These are phyloP conservation scores for Heliconius ismenius DNA, from an alignment of 2,888 invertebrate species.

Conservation along the genomic window DNA sequence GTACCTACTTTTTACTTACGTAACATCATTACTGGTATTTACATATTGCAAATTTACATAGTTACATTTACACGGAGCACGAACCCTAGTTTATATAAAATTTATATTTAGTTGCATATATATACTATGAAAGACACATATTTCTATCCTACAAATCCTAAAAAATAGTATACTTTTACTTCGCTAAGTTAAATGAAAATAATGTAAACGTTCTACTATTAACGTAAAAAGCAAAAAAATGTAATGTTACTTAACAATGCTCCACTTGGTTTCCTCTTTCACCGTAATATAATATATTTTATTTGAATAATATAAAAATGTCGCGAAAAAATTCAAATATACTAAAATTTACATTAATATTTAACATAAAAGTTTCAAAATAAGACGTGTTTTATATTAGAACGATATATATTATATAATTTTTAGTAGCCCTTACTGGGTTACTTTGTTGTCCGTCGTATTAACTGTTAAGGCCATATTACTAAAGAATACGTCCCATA, in stretches of 20 bases:
- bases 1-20: constrained; percentile 31
- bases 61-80: neutral
- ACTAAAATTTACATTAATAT: neutral
- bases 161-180: neutral
- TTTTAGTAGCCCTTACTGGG: too few relatives aligned
- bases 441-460: too few relatives aligned
- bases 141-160: neutral
- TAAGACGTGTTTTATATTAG: neutral
- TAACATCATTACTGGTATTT: constrained; percentile 19
- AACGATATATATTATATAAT: neutral
- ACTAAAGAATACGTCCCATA: too few relatives aligned
- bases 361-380: neutral
- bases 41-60: constrained; percentile 21
- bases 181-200: neutral
- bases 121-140: neutral
- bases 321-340: neutral
- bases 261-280: constrained; percentile 1
- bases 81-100: neutral
- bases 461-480: too few relatives aligned
- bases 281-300: neutral
- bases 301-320: neutral
- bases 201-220: constrained; percentile 3
- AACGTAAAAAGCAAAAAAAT: constrained; percentile 17
- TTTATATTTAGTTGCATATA: neutral
- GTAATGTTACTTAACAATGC: constrained; percentile 18